Percentiles rank a stretch among this genome's conserved stretches.
Conservation (phyloP, 2,113 vertebrate species). For the Sander vitreus region DNA sequence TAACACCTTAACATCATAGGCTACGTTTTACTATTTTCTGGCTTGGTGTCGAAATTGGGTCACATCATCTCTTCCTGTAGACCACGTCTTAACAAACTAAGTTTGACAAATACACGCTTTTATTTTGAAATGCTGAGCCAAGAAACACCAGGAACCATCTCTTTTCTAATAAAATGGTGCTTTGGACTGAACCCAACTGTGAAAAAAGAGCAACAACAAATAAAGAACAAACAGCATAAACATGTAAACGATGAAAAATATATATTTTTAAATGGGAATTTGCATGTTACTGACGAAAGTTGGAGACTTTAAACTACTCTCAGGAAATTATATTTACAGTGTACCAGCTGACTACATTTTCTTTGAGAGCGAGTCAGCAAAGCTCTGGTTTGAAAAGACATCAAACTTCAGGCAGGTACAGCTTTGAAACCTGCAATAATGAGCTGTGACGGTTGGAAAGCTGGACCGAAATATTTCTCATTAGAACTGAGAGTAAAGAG, state of each 20-base stretch:
- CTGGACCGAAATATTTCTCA: slow-evolving; percentile 42
- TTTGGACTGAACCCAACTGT: not conserved
- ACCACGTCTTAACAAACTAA: not conserved
- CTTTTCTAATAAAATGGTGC: not conserved
- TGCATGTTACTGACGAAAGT: not conserved
- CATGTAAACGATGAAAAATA: not conserved
- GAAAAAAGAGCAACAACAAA: not conserved
- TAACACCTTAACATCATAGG: not conserved
- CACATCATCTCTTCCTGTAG: not conserved
- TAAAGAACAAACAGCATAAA: not conserved
- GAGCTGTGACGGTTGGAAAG: slow-evolving; percentile 38
- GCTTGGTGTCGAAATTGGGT: not conserved
- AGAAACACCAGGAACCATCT: not conserved
- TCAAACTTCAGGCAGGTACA: slow-evolving; percentile 32
- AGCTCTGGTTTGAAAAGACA: slow-evolving; percentile 35
- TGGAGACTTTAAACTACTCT: not conserved
- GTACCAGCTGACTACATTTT: not conserved
- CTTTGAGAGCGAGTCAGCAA: slow-evolving; percentile 25
- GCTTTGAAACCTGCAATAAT: slow-evolving; percentile 48
- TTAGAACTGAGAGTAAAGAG: slow-evolving; percentile 42
- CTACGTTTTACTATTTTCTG: not conserved
- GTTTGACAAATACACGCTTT: not conserved
- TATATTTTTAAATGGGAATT: not conserved
- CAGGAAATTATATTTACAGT: not conserved
- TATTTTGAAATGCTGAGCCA: not conserved